These are phyloP conservation scores for Clivina fossor DNA, from an alignment of 2,888 invertebrate genomes.

Conservation along the genomic window DNA sequence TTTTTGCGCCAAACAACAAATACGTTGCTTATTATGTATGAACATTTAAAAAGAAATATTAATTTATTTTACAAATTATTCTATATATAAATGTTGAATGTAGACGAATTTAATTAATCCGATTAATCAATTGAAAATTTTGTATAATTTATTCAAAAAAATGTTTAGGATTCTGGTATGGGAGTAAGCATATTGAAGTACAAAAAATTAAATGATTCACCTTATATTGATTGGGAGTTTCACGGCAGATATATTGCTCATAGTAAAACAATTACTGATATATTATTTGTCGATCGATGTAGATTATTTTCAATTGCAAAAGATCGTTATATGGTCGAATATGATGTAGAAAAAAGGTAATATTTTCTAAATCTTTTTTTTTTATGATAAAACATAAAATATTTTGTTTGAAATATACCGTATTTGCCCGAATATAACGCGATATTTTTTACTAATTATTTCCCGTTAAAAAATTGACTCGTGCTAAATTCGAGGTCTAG, in stretches of 20 bases:
- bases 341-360: constrained; percentile 57
- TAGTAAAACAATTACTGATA: constrained; percentile 58
- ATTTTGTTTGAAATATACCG: too few species aligned
- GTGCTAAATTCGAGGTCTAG: too few species aligned
- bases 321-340: constrained; percentile 63
- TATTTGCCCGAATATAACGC: too few species aligned
- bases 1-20: constrained; percentile 57
- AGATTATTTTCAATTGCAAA: constrained; percentile 61
- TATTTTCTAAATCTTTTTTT: too few species aligned
- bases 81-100: too few species aligned
- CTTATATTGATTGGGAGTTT: constrained; percentile 55
- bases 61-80: constrained; percentile 9
- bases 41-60: not conserved
- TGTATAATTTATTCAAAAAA: not conserved
- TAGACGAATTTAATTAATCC: too few species aligned
- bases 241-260: constrained; percentile 65
- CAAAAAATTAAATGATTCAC: too few species aligned
- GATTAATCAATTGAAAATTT: constrained; percentile 13
- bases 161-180: constrained; percentile 56
- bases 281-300: constrained; percentile 56
- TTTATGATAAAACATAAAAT: too few species aligned
- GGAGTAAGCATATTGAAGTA: constrained; percentile 59
- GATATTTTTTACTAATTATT: too few species aligned
- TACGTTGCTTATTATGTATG: constrained; percentile 62
- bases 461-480: too few species aligned